Evolutionary conservation across 2,888 invertebrate genomes (phyloP).

Genomic region (Hydraecia micacea): DNA sequence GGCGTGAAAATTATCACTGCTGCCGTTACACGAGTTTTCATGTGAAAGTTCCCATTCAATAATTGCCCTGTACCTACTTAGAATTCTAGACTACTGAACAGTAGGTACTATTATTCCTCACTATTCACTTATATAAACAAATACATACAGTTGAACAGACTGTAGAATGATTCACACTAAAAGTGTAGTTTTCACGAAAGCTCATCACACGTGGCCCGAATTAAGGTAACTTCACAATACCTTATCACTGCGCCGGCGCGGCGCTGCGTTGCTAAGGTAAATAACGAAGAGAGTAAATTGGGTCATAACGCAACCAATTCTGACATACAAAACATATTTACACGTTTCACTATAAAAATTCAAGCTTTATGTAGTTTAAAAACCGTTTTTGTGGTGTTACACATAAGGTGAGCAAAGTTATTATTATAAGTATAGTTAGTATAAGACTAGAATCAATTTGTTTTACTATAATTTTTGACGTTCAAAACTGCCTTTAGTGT

Average conservation of each 20-base stretch:
- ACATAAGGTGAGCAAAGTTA: conserved; percentile 8
- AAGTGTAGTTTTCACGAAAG: conserved; percentile 48
- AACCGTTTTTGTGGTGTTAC: conserved; percentile 17
- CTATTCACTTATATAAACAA: background rate
- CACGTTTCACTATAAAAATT: conserved; percentile 22
- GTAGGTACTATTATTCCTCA: background rate
- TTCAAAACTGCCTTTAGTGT: no score
- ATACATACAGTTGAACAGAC: conserved; percentile 11
- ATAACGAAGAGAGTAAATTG: conserved; percentile 69
- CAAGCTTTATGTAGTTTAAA: conserved; percentile 9
- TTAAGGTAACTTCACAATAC: conserved; percentile 54
- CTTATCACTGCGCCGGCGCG: conserved; percentile 69
- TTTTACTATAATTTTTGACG: no score
- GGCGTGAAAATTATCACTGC: conserved; percentile 25
- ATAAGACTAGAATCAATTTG: no score
- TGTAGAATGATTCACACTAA: conserved; percentile 16
- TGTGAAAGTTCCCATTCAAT: conserved; percentile 12
- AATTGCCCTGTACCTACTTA: conserved; percentile 27
- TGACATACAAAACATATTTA: conserved; percentile 39
- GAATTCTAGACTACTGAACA: conserved; percentile 7
- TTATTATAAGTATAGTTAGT: no score
- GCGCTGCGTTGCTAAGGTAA: conserved; percentile 69
- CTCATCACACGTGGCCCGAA: conserved; percentile 50
- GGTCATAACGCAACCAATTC: conserved; percentile 65
- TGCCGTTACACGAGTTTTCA: background rate